Conservation (phyloP, 2,797 vertebrate species). For the Anabas testudineus region DNA sequence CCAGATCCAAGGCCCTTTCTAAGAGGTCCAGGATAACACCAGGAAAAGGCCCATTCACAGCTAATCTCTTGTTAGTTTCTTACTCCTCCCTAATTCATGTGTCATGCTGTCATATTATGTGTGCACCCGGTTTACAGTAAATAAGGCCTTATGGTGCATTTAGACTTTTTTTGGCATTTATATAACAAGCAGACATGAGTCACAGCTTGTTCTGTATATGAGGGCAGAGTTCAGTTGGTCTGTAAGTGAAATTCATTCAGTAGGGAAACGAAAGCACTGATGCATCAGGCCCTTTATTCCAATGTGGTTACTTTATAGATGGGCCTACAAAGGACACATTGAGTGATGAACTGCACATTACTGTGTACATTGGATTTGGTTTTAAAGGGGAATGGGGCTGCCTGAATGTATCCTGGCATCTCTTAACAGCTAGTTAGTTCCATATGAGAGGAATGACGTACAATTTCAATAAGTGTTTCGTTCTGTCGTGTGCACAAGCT, state of each 20-base stretch:
- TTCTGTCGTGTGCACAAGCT: conserved; percentile 61
- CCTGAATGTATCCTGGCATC: conserved; percentile 52
- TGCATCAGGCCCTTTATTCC: conserved; percentile 62
- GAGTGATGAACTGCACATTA: conserved; percentile 61
- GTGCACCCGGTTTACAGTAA: conserved; percentile 41
- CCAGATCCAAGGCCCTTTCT: conserved; percentile 32
- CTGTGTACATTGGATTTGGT: conserved; percentile 58
- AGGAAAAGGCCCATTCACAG: conserved; percentile 46
- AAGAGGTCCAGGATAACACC: conserved; percentile 39
- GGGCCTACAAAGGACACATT: conserved; percentile 73
- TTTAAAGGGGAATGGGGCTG: conserved; percentile 52
- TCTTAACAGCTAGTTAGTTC: conserved; percentile 52
- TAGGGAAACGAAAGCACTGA: conserved; percentile 64
- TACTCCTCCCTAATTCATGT: conserved; percentile 45
- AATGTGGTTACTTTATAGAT: conserved; percentile 66
- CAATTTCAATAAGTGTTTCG: conserved; percentile 46
- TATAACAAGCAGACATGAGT: conserved; percentile 68
- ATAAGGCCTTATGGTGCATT: conserved; percentile 36
- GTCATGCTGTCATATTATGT: conserved; percentile 46
- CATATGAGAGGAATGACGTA: conserved; percentile 61
- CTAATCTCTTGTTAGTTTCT: conserved; percentile 45
- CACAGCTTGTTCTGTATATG: conserved; percentile 38
- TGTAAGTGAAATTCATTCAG: conserved; percentile 46
- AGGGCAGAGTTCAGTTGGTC: conserved; percentile 32
- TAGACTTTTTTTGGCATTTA: conserved; percentile 33